phyloP scores from a whole-genome alignment of 1,140 invertebrate genomes.

The Drosophila tropicalis region DNA sequence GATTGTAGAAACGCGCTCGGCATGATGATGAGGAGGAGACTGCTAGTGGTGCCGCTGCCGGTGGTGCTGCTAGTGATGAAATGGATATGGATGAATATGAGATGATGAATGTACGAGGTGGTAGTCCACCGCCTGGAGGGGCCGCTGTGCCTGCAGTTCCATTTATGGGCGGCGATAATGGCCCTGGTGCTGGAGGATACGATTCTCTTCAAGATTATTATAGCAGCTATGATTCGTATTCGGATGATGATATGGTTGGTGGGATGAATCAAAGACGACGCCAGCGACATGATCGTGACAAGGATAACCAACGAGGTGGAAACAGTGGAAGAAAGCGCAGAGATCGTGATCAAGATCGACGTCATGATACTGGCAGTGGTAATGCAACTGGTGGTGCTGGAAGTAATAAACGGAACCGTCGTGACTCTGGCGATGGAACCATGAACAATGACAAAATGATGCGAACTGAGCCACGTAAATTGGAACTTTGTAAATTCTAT shows the following conservation, averaged over 20 bases:
- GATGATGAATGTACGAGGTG: constrained; percentile 90
- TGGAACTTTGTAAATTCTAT: constrained; percentile 98
- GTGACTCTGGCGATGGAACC: constrained; percentile 50
- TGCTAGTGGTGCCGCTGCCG: constrained; percentile 13
- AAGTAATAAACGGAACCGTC: constrained; percentile 64
- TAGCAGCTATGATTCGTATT: constrained; percentile 85
- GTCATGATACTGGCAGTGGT: constrained; percentile 48
- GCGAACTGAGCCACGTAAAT: constrained; percentile 91
- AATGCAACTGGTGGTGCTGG: constrained; percentile 66
- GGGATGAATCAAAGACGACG: constrained; percentile 79
- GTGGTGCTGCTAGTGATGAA: constrained; percentile 49
- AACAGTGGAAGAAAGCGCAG: constrained; percentile 50
- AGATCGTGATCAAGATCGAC: constrained; percentile 78
- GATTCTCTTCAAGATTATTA: constrained; percentile 82
- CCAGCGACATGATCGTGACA: constrained; percentile 49
- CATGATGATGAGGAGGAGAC: constrained; percentile 50
- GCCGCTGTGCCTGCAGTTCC: not conserved
- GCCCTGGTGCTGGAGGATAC: constrained; percentile 45
- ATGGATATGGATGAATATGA: constrained; percentile 87
- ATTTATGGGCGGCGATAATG: constrained; percentile 30
- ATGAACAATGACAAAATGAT: constrained; percentile 87
- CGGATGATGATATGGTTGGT: constrained; percentile 75
- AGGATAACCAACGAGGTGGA: constrained; percentile 32
- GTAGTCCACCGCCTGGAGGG: constrained; percentile 85
- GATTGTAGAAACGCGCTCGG: constrained; percentile 55